phyloP scores from a whole-genome alignment of 2,797 vertebrate genomes.

The Sylvia borin region DNA sequence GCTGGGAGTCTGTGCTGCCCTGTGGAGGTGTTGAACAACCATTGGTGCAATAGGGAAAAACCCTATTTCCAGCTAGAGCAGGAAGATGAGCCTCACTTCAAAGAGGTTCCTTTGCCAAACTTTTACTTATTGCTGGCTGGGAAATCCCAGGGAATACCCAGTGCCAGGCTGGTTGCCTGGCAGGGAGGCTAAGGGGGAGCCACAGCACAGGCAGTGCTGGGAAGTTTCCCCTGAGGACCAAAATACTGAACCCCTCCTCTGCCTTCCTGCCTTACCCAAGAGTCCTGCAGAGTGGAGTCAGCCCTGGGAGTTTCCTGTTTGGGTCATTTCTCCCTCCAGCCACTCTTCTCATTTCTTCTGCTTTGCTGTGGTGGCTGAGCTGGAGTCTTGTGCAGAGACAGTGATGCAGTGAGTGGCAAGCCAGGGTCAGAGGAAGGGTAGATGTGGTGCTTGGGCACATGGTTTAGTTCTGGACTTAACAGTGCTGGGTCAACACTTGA shows the following conservation, averaged over 20 bases:
- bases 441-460: not conserved
- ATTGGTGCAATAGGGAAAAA: not conserved
- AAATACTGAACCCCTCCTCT: not conserved
- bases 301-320: not conserved
- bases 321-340: not conserved
- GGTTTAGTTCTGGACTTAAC: not conserved
- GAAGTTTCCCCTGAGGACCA: not conserved
- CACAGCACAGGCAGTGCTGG: not conserved
- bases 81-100: not conserved
- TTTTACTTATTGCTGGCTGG: not conserved
- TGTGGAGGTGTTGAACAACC: not conserved
- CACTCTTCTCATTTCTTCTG: not conserved
- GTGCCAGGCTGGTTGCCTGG: not conserved
- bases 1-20: not conserved
- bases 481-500: not conserved
- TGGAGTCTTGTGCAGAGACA: not conserved
- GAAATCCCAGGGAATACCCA: not conserved
- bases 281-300: not conserved
- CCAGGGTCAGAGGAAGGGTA: not conserved
- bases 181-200: not conserved
- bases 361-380: not conserved
- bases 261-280: not conserved
- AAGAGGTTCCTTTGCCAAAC: not conserved
- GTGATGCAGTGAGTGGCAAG: not conserved
- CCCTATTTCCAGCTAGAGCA: not conserved